Evolutionary conservation across 2,888 invertebrate genomes (phyloP), one percentile per base, ranked within the genome.

Genomic region (Osmoderma eremita): DNA sequence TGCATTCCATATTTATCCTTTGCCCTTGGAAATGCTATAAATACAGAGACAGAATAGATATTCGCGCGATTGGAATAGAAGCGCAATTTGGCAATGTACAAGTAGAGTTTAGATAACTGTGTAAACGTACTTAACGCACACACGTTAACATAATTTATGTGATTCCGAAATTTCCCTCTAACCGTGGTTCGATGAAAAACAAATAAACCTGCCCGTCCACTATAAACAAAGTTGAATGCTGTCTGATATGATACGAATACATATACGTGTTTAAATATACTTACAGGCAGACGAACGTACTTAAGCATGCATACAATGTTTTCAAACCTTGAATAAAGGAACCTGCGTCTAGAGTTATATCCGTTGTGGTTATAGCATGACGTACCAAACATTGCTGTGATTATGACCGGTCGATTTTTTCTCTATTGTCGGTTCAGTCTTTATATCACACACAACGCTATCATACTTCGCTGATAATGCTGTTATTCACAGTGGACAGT

Each of bases 281-380:
- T 13, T 54, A 36, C 41, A 50, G 39, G 24, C 38, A 54, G 15
- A 30, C 39, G 15, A 17, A 36, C 63, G 36, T 51, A 63, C 24
- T 63, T 51, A 63, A 41, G 50, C 41, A 63, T 51, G 51, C 48
- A 58, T 38, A 36, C 51, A 41, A 24, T 61, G 51, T 49, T 66
- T 66, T 61, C 58, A 51, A 50, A 61, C 61, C 58, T 58, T 58
- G 62, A 51, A 61, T 61, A 61, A 42, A 66, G 22, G 41, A 41
- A 58, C 24, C 38, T 51, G 41, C 53, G 50, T 22, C 50, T 30
- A 49, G 65, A 54, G 49, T 58, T 67, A 61, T 53, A 48, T 61
- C 61, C 51, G 62, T 39, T 62, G 48, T 62, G 53, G 53, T 24
- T 42, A 62, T 67, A 62, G 36, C 30, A 62, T 24, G 63, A 63